A percentile compares a stretch with the other conserved stretches of the same genome.
These are phyloP conservation scores for Aphyosemion australe DNA, from an alignment of 2,113 vertebrate genomes.

Conservation along the genomic window DNA sequence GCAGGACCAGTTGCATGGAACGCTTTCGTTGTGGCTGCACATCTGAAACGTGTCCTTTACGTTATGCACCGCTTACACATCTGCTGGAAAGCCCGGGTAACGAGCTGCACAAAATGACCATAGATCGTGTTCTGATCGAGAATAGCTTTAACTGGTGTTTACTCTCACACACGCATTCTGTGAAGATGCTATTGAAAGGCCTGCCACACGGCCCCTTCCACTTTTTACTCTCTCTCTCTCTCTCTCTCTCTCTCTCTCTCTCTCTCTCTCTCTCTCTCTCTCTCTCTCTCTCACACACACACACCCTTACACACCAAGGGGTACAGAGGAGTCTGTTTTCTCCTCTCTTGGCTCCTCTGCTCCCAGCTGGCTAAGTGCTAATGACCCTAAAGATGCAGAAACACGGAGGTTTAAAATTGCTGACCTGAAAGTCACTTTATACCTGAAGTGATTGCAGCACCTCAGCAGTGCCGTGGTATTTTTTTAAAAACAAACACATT, in stretches of 20 bases:
- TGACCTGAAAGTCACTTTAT: slow-evolving; percentile 18
- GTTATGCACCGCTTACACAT: no score
- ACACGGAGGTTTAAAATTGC: slow-evolving; percentile 9
- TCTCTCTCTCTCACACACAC: slow-evolving; percentile 4
- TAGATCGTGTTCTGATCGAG: slow-evolving; percentile 5
- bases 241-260: slow-evolving; percentile 5
- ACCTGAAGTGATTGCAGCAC: background rate
- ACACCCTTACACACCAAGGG: slow-evolving; percentile 8
- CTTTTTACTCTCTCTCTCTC: slow-evolving; percentile 8
- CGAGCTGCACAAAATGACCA: background rate
- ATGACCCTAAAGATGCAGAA: slow-evolving; percentile 21
- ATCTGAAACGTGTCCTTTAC: no score
- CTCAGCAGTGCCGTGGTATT: background rate
- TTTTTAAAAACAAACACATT: background rate
- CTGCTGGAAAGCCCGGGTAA: no score
- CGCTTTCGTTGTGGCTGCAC: no score
- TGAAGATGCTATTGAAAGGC: slow-evolving; percentile 34
- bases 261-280: slow-evolving; percentile 4
- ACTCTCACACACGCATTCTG: slow-evolving; percentile 8
- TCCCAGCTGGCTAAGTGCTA: slow-evolving; percentile 44
- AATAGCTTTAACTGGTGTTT: background rate
- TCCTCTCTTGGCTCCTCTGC: slow-evolving; percentile 40
- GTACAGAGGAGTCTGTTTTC: slow-evolving; percentile 65
- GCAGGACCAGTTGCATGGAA: no score
- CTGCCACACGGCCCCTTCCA: slow-evolving; percentile 10